These are phyloP conservation scores for Vollenhovia emeryi DNA, from an alignment of 1,140 invertebrate species.

Conservation along the genomic window DNA sequence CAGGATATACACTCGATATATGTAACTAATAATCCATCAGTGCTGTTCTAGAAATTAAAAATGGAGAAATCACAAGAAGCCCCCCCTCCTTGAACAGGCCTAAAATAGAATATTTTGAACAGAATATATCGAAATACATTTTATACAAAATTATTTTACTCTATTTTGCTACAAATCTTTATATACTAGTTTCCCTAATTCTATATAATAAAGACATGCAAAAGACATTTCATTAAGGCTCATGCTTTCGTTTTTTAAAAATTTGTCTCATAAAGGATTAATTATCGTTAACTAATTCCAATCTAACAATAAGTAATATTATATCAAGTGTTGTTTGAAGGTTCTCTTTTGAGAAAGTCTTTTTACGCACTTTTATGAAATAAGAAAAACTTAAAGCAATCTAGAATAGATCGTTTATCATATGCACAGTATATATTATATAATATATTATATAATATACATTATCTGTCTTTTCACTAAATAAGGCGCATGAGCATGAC, in stretches of 20 bases:
- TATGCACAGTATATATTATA: too few relatives aligned
- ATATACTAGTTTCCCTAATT: neutral
- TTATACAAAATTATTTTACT: neutral
- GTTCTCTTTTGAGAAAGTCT: neutral
- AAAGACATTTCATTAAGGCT: neutral
- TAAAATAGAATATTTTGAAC: too few relatives aligned
- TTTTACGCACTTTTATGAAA: neutral
- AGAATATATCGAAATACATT: too few relatives aligned
- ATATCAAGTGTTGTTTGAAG: neutral
- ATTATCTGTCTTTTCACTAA: neutral
- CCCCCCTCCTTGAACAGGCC: neutral
- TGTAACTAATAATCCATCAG: too few relatives aligned
- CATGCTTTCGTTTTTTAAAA: neutral
- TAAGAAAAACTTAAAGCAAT: neutral
- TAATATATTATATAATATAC: too few relatives aligned
- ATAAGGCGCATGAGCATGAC: constrained; percentile 31
- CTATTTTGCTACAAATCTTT: neutral
- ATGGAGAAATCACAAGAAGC: neutral
- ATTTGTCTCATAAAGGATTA: neutral
- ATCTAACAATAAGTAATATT: neutral
- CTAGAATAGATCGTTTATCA: neutral
- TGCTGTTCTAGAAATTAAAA: too few relatives aligned
- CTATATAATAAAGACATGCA: neutral
- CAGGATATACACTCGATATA: too few relatives aligned
- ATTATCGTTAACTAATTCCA: neutral